Evolutionary conservation across 2,113 vertebrate genomes (phyloP).

Genomic region (Empidonax traillii): DNA sequence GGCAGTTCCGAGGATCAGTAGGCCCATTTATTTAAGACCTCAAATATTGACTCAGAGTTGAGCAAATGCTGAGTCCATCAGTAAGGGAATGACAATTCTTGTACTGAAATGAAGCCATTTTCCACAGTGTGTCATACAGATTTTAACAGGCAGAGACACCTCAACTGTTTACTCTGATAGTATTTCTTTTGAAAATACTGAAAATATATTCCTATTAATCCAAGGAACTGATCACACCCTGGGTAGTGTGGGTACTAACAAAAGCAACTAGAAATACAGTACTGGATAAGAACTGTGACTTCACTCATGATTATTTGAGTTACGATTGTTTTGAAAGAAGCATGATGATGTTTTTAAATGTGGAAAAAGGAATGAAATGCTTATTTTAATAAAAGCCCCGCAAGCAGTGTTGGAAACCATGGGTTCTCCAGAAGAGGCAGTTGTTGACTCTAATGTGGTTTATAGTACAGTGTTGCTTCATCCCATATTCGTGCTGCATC

Average conservation of each 20-base stretch:
- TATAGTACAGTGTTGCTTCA: neutral
- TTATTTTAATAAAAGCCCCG: neutral
- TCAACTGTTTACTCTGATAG: neutral
- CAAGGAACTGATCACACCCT: neutral
- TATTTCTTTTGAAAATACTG: neutral
- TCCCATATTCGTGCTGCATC: neutral
- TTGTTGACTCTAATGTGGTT: neutral
- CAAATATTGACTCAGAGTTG: constrained; percentile 9
- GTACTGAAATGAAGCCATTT: neutral
- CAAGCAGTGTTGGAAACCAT: neutral
- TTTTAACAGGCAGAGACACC: neutral
- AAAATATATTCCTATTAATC: neutral
- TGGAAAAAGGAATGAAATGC: neutral
- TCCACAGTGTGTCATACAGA: neutral
- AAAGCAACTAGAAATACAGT: neutral
- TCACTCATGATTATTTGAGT: neutral
- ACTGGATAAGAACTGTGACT: neutral
- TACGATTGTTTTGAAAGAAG: neutral
- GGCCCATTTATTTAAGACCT: neutral
- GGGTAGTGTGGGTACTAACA: neutral
- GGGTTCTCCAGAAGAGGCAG: neutral
- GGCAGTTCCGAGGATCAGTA: neutral
- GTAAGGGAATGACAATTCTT: neutral
- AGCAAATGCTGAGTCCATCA: neutral
- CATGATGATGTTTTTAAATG: neutral